Base-by-base conservation (phyloP, 2,888 invertebrate species). In the Lutraria lutraria region DNA sequence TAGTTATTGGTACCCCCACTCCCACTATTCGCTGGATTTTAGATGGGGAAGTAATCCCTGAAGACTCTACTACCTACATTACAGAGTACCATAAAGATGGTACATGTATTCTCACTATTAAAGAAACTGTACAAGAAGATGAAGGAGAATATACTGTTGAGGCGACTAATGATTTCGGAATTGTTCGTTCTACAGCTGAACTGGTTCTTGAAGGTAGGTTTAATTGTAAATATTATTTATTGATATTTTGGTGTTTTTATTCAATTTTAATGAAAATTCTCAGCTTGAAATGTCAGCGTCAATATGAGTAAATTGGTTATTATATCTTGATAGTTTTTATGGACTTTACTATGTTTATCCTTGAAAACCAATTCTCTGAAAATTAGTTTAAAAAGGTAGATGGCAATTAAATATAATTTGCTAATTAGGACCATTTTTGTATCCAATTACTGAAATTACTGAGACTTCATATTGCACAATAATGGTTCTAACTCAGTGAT, bases 141-240 rank as follows among this genome's bases (percentile, higher is more conserved):
- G 99, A 98, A 15, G 99, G 99, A 29, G 98, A 99, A 1, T 99
- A 99, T 96, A 99, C 99, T 13, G 99, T 99, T 95, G 98, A 98
- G 96, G 99, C 99, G 0, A 98, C 98, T 86, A 99, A 99, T 96
- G 98, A 98, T 96, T 97, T 99, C 43, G 99, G 99, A 16, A 98
- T 99, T 97, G 99, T 99, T 21, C 98, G 98, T 13, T 99, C 99
- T 21, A 95, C 96, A 63, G 97, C 97, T 82, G 94, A 95, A 72
- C 94, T 96, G 76, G 92, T 93, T 63, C 91, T 96, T n/a, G 93
- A 92, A 94, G 95, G 96, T 96, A 92, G 85, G 95, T 80, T 25
- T 53, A 19, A 76, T n/a, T 31, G 29, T 68, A 19, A n/a, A 8
- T 19, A 8, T 6, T 76, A 34, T 72, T 31, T 76, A 31, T 31